Percentiles rank a stretch among this genome's conserved stretches.
These are phyloP conservation scores for Phataginus tetradactyla DNA, from an alignment of 2,797 vertebrate genomes.

Conservation along the genomic window DNA sequence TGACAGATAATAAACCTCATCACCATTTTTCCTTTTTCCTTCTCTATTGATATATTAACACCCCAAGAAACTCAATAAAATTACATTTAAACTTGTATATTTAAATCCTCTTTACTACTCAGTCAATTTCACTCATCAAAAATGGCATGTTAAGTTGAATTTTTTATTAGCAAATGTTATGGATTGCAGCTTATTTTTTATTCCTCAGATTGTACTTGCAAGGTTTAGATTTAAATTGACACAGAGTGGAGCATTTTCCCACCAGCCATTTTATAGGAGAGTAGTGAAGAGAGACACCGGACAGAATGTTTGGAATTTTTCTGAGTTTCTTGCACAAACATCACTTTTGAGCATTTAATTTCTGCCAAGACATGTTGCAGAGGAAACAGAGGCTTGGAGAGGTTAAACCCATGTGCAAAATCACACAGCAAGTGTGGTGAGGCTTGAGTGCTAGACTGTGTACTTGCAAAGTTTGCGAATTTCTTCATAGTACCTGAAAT, in stretches of 20 bases:
- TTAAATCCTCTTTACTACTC: conserved; percentile 42
- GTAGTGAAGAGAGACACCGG: not conserved
- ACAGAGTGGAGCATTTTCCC: not conserved
- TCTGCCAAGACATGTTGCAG: not conserved
- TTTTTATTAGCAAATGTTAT: not conserved
- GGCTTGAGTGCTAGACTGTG: not conserved
- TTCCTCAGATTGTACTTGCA: conserved; percentile 49
- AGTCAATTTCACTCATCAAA: conserved; percentile 57
- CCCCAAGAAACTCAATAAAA: conserved; percentile 53
- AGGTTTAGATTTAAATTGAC: conserved; percentile 38
- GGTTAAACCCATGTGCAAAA: not conserved
- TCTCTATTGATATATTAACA: conserved; percentile 50
- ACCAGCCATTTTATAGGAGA: not conserved
- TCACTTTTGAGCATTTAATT: not conserved
- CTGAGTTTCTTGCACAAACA: not conserved
- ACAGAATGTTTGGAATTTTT: not conserved
- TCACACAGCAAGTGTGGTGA: not conserved
- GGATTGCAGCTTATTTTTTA: conserved; percentile 26
- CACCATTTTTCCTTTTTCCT: conserved; percentile 38
- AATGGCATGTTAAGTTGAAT: not conserved
- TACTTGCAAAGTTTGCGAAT: not conserved
- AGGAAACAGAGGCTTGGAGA: not conserved
- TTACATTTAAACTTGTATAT: conserved; percentile 48
- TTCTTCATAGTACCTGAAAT: not conserved
- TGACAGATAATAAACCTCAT: conserved; percentile 42